Evolutionary conservation across 2,113 vertebrate genomes (phyloP).

Genomic region (Thymallus thymallus): DNA sequence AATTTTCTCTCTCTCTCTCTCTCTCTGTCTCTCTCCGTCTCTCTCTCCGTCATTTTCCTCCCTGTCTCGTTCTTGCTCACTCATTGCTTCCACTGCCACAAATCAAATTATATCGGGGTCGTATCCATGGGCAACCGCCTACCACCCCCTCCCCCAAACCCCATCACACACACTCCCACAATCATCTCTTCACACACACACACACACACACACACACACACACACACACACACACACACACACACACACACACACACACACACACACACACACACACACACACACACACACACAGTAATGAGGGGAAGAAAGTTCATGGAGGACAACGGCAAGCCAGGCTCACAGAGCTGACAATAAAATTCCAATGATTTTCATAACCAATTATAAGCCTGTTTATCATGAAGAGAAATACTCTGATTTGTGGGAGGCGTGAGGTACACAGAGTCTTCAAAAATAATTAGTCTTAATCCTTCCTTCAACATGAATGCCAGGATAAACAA

Average conservation of each 20-base stretch:
- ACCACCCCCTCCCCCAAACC: conserved; percentile 18
- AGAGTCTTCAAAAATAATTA: conserved; percentile 18
- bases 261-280: too few species aligned
- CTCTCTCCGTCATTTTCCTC: neutral
- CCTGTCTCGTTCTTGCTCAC: conserved; percentile 32
- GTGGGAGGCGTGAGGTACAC: conserved; percentile 6
- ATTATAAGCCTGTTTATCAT: conserved; percentile 27
- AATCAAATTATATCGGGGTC: conserved; percentile 45
- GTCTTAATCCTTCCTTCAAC: conserved; percentile 37
- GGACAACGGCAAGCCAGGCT: conserved; percentile 21
- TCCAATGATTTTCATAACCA: conserved; percentile 18
- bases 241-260: too few species aligned
- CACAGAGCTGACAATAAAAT: neutral
- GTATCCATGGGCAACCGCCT: conserved; percentile 50
- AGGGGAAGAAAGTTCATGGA: conserved; percentile 43
- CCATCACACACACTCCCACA: conserved; percentile 55
- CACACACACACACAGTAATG: conserved; percentile 23
- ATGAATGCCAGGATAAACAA: conserved; percentile 57
- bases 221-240: too few species aligned
- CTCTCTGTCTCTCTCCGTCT: neutral
- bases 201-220: too few species aligned
- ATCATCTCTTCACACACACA: conserved; percentile 41
- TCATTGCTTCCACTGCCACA: conserved; percentile 33
- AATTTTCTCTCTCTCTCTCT: too few species aligned
- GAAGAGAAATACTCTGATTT: neutral